Conservation (phyloP, 1,140 invertebrate genomes). For the Holcopasites calliopsidis region DNA sequence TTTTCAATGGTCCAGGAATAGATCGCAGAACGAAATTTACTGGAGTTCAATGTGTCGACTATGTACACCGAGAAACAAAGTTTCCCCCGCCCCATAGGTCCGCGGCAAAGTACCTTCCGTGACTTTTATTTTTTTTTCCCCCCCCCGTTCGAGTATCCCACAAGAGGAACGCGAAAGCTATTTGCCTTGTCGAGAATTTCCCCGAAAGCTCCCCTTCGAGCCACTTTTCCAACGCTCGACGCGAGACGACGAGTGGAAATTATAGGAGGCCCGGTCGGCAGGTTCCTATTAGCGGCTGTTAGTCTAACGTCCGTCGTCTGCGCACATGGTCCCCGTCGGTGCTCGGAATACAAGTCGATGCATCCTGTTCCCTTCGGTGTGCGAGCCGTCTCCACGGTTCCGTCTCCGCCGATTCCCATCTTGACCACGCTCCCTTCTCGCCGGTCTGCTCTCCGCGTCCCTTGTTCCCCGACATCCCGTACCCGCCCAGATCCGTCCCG, state of each 20-base stretch:
- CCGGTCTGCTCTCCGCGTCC: constrained; percentile 26
- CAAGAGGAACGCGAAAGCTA: background rate
- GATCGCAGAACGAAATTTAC: background rate
- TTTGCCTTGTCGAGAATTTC: background rate
- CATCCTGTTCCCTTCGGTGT: constrained; percentile 8
- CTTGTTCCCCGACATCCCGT: constrained; percentile 15
- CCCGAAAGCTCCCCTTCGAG: background rate
- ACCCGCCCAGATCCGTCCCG: constrained; percentile 29
- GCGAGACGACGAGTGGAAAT: constrained; percentile 8
- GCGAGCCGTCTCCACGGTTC: constrained; percentile 15
- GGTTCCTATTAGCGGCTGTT: constrained; percentile 7
- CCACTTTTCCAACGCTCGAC: background rate
- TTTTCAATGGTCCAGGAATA: no score
- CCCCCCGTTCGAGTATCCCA: background rate
- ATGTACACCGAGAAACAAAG: background rate
- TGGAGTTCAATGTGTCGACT: no score
- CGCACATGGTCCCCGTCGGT: constrained; percentile 24
- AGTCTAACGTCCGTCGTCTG: constrained; percentile 10
- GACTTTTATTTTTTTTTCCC: background rate
- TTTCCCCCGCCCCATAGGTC: background rate
- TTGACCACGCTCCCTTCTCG: constrained; percentile 52
- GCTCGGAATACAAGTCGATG: constrained; percentile 23
- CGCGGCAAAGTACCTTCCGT: background rate
- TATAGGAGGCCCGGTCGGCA: background rate
- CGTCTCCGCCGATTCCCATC: constrained; percentile 47